Percentiles rank a stretch among this genome's conserved stretches.
Conservation (phyloP, 2,797 vertebrate species). For the Rhinophrynus dorsalis region DNA sequence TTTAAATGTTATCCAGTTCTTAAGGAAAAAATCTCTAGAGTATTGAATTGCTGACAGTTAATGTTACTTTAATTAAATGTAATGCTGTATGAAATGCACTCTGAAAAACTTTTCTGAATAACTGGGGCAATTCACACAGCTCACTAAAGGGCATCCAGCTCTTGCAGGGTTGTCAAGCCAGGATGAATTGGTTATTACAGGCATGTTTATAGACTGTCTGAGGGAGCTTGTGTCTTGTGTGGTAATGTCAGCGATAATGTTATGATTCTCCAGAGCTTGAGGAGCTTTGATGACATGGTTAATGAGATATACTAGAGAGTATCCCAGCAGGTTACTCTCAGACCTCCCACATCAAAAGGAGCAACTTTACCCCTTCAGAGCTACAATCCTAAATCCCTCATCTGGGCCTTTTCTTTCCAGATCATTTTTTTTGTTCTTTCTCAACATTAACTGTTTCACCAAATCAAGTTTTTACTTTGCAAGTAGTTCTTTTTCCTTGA, state of each 20-base stretch:
- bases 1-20: slow-evolving; percentile 66
- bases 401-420: slow-evolving; percentile 54
- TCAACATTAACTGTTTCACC: slow-evolving; percentile 64
- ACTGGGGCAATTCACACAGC: slow-evolving; percentile 79
- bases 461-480: slow-evolving; percentile 69
- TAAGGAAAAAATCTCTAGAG: slow-evolving; percentile 78
- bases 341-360: slow-evolving; percentile 98
- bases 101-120: slow-evolving; percentile 81
- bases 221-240: slow-evolving; percentile 84
- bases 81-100: slow-evolving; percentile 81
- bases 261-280: slow-evolving; percentile 82
- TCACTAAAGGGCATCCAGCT: slow-evolving; percentile 77
- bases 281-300: slow-evolving; percentile 94
- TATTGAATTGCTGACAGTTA: slow-evolving; percentile 80
- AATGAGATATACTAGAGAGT: slow-evolving; percentile 90
- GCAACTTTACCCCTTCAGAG: slow-evolving; percentile 69
- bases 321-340: slow-evolving; percentile 78
- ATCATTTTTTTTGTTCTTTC: slow-evolving; percentile 56
- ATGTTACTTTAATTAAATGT: slow-evolving; percentile 93
- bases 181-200: slow-evolving; percentile 83
- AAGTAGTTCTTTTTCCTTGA: slow-evolving; percentile 67
- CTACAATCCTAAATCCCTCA: slow-evolving; percentile 59
- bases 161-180: slow-evolving; percentile 78
- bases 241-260: slow-evolving; percentile 94
- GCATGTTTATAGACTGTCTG: slow-evolving; percentile 87